Evolutionary conservation across 2,797 vertebrate genomes (phyloP).

Genomic region (Tachyglossus aculeatus): DNA sequence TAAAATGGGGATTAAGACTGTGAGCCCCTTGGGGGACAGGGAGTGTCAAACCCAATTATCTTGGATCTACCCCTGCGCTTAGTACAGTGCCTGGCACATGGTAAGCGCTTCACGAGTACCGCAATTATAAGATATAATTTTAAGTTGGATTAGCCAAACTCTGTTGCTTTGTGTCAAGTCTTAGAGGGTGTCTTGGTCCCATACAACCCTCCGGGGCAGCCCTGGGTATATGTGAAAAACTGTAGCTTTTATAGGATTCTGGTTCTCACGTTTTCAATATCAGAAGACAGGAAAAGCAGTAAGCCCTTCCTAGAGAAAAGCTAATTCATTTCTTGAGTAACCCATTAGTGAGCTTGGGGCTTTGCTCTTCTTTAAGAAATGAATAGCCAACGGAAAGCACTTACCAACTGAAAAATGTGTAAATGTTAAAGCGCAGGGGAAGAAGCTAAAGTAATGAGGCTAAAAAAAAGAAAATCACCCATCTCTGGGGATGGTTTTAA

Average conservation of each 20-base stretch:
- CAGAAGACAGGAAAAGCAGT: background rate
- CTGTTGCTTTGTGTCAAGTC: no score
- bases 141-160: no score
- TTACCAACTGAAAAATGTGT: conserved; percentile 15
- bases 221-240: no score
- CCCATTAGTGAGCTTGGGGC: conserved; percentile 13
- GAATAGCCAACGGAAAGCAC: background rate
- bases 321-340: conserved; percentile 54
- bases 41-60: no score
- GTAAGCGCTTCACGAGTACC: no score
- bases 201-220: no score
- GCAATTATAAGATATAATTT: no score
- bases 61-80: no score
- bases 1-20: no score
- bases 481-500: conserved; percentile 21
- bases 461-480: conserved; percentile 25
- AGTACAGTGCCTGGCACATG: no score
- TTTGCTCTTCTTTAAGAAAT: conserved; percentile 26
- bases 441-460: background rate
- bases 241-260: background rate
- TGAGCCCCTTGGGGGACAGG: no score
- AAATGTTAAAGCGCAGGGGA: background rate
- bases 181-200: no score
- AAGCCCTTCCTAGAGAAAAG: background rate
- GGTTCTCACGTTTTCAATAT: background rate